Evolutionary conservation across 1,140 invertebrate species (phyloP).

Genomic region (Diabrotica virgifera): DNA sequence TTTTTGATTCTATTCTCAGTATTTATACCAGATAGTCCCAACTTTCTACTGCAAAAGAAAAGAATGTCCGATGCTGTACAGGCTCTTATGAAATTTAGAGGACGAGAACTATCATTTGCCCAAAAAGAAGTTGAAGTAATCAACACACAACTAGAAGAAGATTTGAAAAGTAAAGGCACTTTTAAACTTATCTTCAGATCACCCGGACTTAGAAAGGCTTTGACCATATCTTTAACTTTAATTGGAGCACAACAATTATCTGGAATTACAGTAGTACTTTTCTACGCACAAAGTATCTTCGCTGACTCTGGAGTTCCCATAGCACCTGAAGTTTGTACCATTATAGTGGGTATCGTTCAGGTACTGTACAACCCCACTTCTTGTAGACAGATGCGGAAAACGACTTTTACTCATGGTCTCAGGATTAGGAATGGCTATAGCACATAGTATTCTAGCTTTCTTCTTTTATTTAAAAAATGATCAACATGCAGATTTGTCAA

Average conservation of each 20-base stretch:
- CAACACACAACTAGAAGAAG: slow-evolving; percentile 26
- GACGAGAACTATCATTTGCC: slow-evolving; percentile 55
- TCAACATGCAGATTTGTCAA: slow-evolving; percentile 37
- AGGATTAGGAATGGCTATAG: slow-evolving; percentile 52
- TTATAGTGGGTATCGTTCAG: slow-evolving; percentile 71
- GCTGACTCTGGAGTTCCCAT: slow-evolving; percentile 54
- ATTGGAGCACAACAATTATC: slow-evolving; percentile 72
- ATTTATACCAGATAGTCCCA: slow-evolving; percentile 70
- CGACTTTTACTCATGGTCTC: slow-evolving; percentile 66
- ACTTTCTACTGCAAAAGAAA: slow-evolving; percentile 60
- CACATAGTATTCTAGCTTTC: slow-evolving; percentile 54
- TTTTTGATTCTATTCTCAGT: slow-evolving; percentile 54
- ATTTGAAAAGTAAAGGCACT: slow-evolving; percentile 13
- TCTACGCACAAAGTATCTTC: slow-evolving; percentile 75
- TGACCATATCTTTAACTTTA: slow-evolving; percentile 67
- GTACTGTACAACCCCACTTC: slow-evolving; percentile 53
- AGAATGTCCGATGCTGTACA: slow-evolving; percentile 59
- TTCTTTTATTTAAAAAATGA: slow-evolving; percentile 59
- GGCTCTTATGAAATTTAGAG: slow-evolving; percentile 62
- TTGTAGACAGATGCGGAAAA: slow-evolving; percentile 69
- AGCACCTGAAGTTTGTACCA: slow-evolving; percentile 59
- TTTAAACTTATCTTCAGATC: slow-evolving; percentile 46
- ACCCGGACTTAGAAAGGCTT: slow-evolving; percentile 57
- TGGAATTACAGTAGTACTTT: slow-evolving; percentile 78
- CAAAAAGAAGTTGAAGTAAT: slow-evolving; percentile 57